Evolutionary conservation across 2,113 vertebrate genomes (phyloP), one percentile per base, ranked within the genome.

Genomic region (Planiliza haematocheilus): DNA sequence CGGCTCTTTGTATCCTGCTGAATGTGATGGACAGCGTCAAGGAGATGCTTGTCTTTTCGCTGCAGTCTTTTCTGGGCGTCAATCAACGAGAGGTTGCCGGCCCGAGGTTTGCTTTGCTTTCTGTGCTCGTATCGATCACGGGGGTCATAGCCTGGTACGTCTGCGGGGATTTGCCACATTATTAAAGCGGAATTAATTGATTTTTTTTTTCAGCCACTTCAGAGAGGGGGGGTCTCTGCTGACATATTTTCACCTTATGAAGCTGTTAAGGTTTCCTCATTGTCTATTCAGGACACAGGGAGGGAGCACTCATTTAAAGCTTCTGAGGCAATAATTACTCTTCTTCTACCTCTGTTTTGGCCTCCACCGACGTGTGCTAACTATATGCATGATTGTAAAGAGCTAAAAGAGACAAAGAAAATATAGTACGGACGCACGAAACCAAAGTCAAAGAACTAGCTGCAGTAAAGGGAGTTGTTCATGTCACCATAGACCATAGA

Each of bases 1-100:
- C 20, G 63, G 84, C 72, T 60, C 74, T 86, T 51, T 70, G 66
- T 56, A 10, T 56, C 69, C 37, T 48, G 61, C 68, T 76, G 70
- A 72, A 52, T 7, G 8, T 9, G 49, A 64, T 13, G 41, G 58
- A 58, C 18, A 70, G 55, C 66, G 39, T n/a, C 1, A 13, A 50
- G 39, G 45, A 73, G 30, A 42, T 3, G n/a, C n/a, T 52, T 14
- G 39, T 66, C 62, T 61, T n/a, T 62, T 46, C 49, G 16, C n/a
- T 16, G 49, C 11, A n/a, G 8, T 0, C 39, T 57, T 70, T 84
- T 46, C 5, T 13, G 14, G n/a, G 57, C 37, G 53, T 81, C 76
- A 39, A 13, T 82, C 84, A 70, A 11, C 21, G 37, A 4, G 30
- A 50, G 17, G 18, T 42, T 24, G 41, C 67, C 30, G 21, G 63